Base-by-base conservation (phyloP, 2,797 vertebrate species). In the Todus mexicanus region DNA sequence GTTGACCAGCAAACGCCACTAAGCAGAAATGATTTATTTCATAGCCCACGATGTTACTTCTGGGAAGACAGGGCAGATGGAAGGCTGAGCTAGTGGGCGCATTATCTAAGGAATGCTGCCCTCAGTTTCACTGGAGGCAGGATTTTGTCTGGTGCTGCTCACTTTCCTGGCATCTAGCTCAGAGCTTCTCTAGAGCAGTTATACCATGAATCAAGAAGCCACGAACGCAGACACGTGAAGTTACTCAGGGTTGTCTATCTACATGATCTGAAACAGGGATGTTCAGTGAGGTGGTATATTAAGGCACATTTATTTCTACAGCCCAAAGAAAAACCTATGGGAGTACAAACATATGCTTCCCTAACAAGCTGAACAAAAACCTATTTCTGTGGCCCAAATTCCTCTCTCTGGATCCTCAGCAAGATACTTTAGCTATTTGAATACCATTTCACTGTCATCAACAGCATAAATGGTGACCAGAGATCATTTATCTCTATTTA, bases 11-110 rank as follows among this genome's bases (percentile, higher is more conserved):
- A 37, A 89, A 89, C 0, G 0, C 22, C 60, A 33, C 37, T 53
- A 79, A 66, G 45, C 33, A 92, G 73, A 84, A 69, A 9, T 40
- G 60, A 71, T 72, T 89, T 90, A 75, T 82, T 80, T 80, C n/a
- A 18, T 15, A 50, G 37, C 35, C 92, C 79, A 56, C 71, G 51
- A 4, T 0, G 0, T 57, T 63, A 43, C 9, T 53, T 53, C 29
- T 64, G 9, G 5, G 17, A 40, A 13, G 35, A 56, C 53, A 79
- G 56, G 42, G 56, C 31, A 74, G 26, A 77, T 15, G 22, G 53
- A 59, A 68, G 69, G 40, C 29, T 65, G 80, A 31, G 42, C 38
- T 12, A 45, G 56, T 11, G 72, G 54, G 56, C 89, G 60, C 5
- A 5, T 48, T 72, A 54, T 70, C 77, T 70, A 56, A 73, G 68